Evolutionary conservation across 1,140 invertebrate genomes (phyloP).

Genomic region (Chironomus tepperi): DNA sequence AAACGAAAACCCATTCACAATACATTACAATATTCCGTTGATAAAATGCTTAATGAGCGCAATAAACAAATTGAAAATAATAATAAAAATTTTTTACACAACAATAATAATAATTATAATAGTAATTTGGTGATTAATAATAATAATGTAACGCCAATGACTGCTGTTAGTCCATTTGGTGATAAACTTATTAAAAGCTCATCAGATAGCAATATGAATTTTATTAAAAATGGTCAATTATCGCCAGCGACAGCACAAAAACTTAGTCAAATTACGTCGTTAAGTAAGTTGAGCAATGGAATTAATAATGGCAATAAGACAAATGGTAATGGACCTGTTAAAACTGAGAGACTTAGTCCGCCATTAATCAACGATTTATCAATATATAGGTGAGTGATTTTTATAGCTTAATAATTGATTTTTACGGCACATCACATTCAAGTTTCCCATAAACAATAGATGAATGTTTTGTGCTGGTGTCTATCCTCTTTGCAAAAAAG

Average conservation of each 20-base stretch:
- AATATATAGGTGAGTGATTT: constrained; percentile 17
- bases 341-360: constrained; percentile 1
- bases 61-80: constrained; percentile 15
- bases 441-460: too few species aligned
- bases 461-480: too few species aligned
- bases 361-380: constrained; percentile 18
- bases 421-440: too few species aligned
- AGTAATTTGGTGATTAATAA: neutral
- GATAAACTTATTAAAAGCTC: constrained; percentile 14
- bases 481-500: too few species aligned
- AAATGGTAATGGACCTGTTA: neutral
- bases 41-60: constrained; percentile 22
- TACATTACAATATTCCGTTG: constrained; percentile 18
- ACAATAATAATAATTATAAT: constrained; percentile 16
- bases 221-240: constrained; percentile 23
- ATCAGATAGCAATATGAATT: constrained; percentile 17
- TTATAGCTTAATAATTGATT: neutral
- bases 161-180: neutral
- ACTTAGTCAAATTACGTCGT: neutral
- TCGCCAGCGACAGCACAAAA: constrained; percentile 13
- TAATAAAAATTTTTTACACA: neutral
- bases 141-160: neutral
- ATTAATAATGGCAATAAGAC: neutral
- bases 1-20: constrained; percentile 22
- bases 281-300: neutral